Base-by-base conservation (phyloP, 2,888 invertebrate species). In the Conomelus anceps region DNA sequence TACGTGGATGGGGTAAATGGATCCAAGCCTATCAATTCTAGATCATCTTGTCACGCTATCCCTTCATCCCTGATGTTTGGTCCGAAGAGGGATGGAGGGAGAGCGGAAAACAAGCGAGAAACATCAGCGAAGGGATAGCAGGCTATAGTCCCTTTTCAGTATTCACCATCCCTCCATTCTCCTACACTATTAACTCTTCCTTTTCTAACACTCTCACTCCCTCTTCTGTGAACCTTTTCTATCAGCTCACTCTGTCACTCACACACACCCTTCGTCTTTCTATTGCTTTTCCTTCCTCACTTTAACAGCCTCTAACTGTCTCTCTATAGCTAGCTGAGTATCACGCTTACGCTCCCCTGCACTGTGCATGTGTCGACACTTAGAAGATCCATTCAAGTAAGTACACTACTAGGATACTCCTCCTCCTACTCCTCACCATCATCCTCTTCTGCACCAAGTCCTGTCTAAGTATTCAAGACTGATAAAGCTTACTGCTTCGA, bases 21-120 rank as follows among this genome's bases (percentile, higher is more conserved):
- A 87, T 84, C 63, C 87, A 89, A 88, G 89, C 90, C 90, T 89
- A 90, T 41, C 88, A 89, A 90, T 84, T 84, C 88, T 88, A 29
- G 87, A 23, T 88, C 87, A 85, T 88, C 88, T 84, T 87, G 84
- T 89, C 89, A 90, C 91, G 91, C 91, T 91, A 92, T 92, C 92
- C 91, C 92, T 92, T 92, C 63, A 63, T 63, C n/a, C n/a, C 63
- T 63, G 1, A 1, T 41, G 41, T 41, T 41, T 13, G 41, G 41
- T 41, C 41, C 17, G 17, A 7, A 41, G 41, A 41, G 41, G 17
- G 17, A 41, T 6, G 17, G 13, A 41, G 41, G 17, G 41, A 41
- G 34, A 34, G 34, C 34, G 63, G n/a, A 7, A n/a, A 63, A n/a
- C n/a, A 63, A n/a, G n/a, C n/a, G 63, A n/a, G 63, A 63, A 34